These are phyloP conservation scores for Spinibarbus caldwelli DNA, from an alignment of 2,797 vertebrate genomes.

Conservation along the genomic window DNA sequence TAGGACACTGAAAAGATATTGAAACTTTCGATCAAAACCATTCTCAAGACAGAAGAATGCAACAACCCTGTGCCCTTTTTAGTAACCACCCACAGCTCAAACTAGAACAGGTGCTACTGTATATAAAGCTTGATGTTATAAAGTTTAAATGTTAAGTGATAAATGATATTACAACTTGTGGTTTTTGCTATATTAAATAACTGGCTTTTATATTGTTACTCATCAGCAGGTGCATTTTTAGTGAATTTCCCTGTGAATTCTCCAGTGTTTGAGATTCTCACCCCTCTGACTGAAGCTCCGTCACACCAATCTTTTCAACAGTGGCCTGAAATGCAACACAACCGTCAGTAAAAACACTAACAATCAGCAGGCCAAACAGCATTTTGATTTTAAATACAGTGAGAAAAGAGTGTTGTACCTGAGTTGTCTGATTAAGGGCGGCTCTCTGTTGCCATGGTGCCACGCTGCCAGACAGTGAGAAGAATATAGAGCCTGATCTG, in stretches of 20 bases:
- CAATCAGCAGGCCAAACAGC: not conserved
- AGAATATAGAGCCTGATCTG: constrained; percentile 68
- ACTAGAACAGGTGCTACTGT: too few species aligned
- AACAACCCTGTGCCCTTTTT: constrained; percentile 82
- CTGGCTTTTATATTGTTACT: not conserved
- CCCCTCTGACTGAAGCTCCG: constrained; percentile 73
- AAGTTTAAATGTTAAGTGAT: not conserved
- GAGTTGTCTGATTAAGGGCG: constrained; percentile 83
- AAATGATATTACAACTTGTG: not conserved
- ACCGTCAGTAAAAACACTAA: not conserved
- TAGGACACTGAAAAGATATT: too few species aligned
- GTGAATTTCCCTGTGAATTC: constrained; percentile 62
- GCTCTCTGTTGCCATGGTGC: constrained; percentile 86
- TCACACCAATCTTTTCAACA: constrained; percentile 80
- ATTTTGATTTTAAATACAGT: not conserved
- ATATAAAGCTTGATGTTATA: constrained; percentile 32
- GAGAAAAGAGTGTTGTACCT: constrained; percentile 69
- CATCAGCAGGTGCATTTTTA: not conserved
- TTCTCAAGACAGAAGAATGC: constrained; percentile 28
- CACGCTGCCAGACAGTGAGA: constrained; percentile 83
- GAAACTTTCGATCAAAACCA: too few species aligned
- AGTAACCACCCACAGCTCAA: too few species aligned
- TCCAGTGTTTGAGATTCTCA: constrained; percentile 64
- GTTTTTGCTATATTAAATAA: not conserved
- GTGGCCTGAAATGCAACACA: constrained; percentile 72